Evolutionary conservation across 2,888 invertebrate genomes (phyloP), one percentile per base, ranked within the genome.

Genomic region (Stratiomys singularior): DNA sequence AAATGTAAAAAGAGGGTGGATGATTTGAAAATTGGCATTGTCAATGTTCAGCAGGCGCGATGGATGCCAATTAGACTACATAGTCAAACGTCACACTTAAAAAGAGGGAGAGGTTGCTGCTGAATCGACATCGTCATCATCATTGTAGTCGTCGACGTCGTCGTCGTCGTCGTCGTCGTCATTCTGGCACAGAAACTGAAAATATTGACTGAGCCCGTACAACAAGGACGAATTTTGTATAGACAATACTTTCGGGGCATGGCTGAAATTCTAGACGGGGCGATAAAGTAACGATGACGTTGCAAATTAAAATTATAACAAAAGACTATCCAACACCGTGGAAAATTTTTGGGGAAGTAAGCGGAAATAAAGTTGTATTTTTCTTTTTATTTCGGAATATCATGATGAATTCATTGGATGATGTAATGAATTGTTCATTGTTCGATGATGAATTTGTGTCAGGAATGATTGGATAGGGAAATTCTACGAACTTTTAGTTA

Each of bases 1-100:
- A 64, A 64, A 30, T 23, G 69, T 30, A 47, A 69, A 21, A n/a
- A 25, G 46, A 69, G 37, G 37, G 37, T 37, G 9, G 37, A 37
- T 37, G 37, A 37, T 5, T 37, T 44, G 37, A 60, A 74, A 28
- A 58, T 74, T 74, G 69, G 60, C 74, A 74, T 74, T 74, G 74
- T 74, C 58, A 58, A 37, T 37, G 58, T 30, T 60, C 74, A 74
- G 37, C 30, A 5, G 60, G 37, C 56, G 60, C 74, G 37, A 37
- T 74, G 74, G 74, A 58, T 74, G 74, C 74, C 74, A 74, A 74
- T 74, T 74, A 74, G 74, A 74, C 30, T 72, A 52, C 37, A 37
- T 13, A 18, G n/a, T 18, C 37, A 37, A 37, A 3, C 37, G 37
- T 37, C 37, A 13, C 18, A 28, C 37, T 28, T 37, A 64, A 28